These are phyloP conservation scores for Hemicentrotus pulcherrimus DNA, from an alignment of 35 echinoderm and acorn worm species.

Conservation along the genomic window DNA sequence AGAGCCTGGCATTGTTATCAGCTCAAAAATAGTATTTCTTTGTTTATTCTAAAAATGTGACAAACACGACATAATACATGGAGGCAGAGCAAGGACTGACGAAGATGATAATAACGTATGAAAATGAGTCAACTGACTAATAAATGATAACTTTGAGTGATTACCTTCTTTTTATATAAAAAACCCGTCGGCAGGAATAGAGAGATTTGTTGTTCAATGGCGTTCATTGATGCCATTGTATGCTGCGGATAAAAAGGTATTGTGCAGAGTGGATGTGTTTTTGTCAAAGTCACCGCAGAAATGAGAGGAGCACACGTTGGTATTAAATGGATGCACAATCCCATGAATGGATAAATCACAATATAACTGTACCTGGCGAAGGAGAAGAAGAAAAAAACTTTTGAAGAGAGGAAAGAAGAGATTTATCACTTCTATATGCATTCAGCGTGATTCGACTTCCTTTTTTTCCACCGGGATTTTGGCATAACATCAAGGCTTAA, in stretches of 20 bases:
- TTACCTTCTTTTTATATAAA: background rate
- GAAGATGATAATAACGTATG: background rate
- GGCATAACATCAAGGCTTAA: background rate
- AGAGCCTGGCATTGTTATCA: no score
- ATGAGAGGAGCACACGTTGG: background rate
- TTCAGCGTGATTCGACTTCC: background rate
- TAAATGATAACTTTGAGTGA: background rate
- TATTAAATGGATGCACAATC: background rate
- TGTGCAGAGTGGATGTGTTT: background rate
- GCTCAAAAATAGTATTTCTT: no score
- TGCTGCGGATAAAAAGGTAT: background rate
- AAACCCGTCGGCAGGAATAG: background rate
- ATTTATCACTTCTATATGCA: background rate
- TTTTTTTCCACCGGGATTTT: background rate
- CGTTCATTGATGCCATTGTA: background rate
- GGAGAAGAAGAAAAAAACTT: background rate
- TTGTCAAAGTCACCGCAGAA: background rate
- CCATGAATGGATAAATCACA: background rate
- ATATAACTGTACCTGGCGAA: constrained; percentile 1
- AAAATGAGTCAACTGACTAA: background rate
- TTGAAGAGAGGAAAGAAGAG: background rate
- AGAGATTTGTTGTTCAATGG: background rate
- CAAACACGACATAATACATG: background rate
- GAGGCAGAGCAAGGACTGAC: background rate
- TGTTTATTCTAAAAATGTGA: background rate